Evolutionary conservation across 2,888 invertebrate species (phyloP), one percentile per base, ranked within the genome.

Genomic region (Synergus gifuensis): DNA sequence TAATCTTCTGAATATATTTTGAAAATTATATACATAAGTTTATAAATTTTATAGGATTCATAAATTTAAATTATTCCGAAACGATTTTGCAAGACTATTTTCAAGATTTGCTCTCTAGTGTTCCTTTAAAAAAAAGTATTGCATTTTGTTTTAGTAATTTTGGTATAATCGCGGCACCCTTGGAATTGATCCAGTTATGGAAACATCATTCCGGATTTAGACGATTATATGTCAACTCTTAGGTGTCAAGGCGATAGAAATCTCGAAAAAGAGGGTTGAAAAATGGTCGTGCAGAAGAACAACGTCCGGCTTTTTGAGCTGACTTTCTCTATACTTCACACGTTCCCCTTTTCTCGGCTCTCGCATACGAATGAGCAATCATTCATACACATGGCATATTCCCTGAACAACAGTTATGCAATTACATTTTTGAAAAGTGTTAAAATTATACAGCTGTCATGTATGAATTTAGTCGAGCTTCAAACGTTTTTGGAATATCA

Each of bases 221-320:
- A 22, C 18, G 14, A 11, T 46, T 60, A 11, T 9, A 22, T 60
- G 2, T 49, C 7, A 7, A 49, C 60, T 22, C 11, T 12, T 12
- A 22, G 22, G 5, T 28, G 85, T 82, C 83, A 83, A 79, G 66
- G n/a, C n/a, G 77, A 78, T 22, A 62, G 42, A 78, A 58, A 22
- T 36, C 60, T 46, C 42, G 22, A 7, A 64, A 66, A 60, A 78
- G 69, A 66, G 81, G 42, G 49, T 64, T 64, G 64, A 22, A 36
- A 67, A 36, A 40, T 62, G 67, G 63, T 63, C 69, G 40, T 36
- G 22, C 28, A 46, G 54, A 36, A 46, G 73, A 46, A 46, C 58
- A 22, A 14, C 76, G 40, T 67, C 42, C 80, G 42, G n/a, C 63
- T 81, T 42, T 49, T 42, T 60, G 36, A 58, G 60, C 69, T 60